Evolutionary conservation across 2,888 invertebrate genomes (phyloP), one percentile per base, ranked within the genome.

Genomic region (Eristalis arbustorum): DNA sequence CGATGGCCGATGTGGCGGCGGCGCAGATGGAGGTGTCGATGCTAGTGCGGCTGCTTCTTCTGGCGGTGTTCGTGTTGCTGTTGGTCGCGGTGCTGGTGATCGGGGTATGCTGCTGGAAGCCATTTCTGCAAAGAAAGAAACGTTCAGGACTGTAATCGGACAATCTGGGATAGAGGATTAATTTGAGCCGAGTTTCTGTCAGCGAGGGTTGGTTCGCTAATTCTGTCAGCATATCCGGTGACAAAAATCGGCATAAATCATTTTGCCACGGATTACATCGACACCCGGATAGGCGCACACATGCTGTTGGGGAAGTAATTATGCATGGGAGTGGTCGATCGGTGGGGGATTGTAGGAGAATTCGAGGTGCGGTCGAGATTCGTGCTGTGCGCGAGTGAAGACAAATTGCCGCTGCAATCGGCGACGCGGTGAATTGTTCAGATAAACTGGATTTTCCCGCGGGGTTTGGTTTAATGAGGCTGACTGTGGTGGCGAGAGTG

Each of bases 41-140:
- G 69, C 0, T 72, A 42, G 3, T 63, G 75, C 57, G 64, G 22
- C 40, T 49, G 49, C 49, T n/a, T 49, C 18, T 49, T n/a, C 49
- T 91, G 91, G 91, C 6, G 49, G 18, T 18, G 88, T 88, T 79
- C 88, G 88, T 78, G 90, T 84, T 84, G 84, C n/a, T n/a, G n/a
- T n/a, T n/a, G n/a, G n/a, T n/a, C n/a, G n/a, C n/a, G 25, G 88
- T 88, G 88, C 88, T 88, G 88, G 88, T 89, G 90, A 88, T 88
- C 90, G 88, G 88, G 88, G 73, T 90, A 88, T 90, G 90, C 89
- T 91, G 89, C 89, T 91, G 91, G 91, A 92, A 91, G 91, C 91
- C 91, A 91, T 91, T 90, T 91, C 91, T 91, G 89, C 67, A 90
- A 90, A 67, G 76, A 88, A 84, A n/a, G 83, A 23, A 67, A 62